Evolutionary conservation across 2,113 vertebrate genomes (phyloP), one percentile per base, ranked within the genome.

Genomic region (Cynoglossus semilaevis): DNA sequence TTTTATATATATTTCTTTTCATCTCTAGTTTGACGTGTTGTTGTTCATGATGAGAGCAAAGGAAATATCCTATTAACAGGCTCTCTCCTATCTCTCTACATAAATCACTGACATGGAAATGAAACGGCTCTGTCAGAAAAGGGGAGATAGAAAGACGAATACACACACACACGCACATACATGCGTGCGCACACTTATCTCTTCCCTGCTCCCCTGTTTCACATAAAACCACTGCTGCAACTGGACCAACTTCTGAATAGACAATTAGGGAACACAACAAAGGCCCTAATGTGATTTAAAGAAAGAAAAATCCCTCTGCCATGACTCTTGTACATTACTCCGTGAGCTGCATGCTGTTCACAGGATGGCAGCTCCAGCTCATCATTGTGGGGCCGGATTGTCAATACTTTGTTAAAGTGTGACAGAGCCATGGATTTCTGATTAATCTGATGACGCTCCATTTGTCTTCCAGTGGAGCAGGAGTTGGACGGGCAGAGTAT

Each of bases 31-130:
- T 89, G 85, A 88, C 87, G 76, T 87, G 80, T 82, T 85, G 74
- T 81, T 86, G 83, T 85, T 85, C 80, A 79, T 74, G 46, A 81
- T 70, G 75, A 80, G 79, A 85, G 83, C 64, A 68, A 75, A 80
- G 81, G 76, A 85, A 86, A 89, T 84, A 86, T 88, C 81, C 82
- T 80, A 89, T 89, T 89, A 90, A 82, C 73, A 68, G 68, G 58
- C 75, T 75, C 75, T 64, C 77, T 81, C 57, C 85, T 83, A 83
- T 85, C 86, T 88, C 57, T 74, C 41, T 56, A 74, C 79, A 84
- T 87, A 82, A 80, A 87, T 87, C 85, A 77, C 79, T 77, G 70
- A 71, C 86, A 79, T 85, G 82, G 72, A 86, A 87, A 88, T 87
- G 69, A 87, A 87, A 87, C 73, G 60, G 62, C 78, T 71, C 70